Base-by-base conservation (phyloP, 2,888 invertebrate genomes). In the Amaurobius ferox region DNA sequence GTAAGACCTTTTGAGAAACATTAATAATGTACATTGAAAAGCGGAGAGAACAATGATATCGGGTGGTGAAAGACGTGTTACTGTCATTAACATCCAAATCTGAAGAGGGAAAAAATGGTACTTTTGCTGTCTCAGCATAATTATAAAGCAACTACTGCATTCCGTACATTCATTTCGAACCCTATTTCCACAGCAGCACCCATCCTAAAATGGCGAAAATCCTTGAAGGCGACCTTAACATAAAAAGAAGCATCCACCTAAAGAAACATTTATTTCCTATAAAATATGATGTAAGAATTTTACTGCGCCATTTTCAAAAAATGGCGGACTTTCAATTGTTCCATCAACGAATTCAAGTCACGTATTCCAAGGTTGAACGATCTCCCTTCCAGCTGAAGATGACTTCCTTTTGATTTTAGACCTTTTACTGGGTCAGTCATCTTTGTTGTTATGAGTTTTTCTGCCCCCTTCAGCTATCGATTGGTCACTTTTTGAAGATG, bases 291-390 rank as follows among this genome's bases (percentile, higher is more conserved):
- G 55, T 55, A 55, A 55, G 55, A 23, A 55, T 23, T 55, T 55
- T 55, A 55, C 23, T 55, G 55, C 55, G 55, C 55, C 55, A 55
- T 55, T 55, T 55, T 55, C 55, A 23, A 7, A 55, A 55, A 55
- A 55, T 55, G 55, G 55, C 23, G 55, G 55, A 55, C 55, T 55
- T 55, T 55, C 55, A 55, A 55, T 55, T 55, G 55, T 55, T 55
- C 55, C 55, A n/a, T 23, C 55, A 1, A 23, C 13, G 44, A 23
- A 23, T 55, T 55, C 55, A 2, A 55, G 55, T 55, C 55, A 55
- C 55, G 55, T 55, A 55, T 19, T 55, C 23, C 55, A 55, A 55
- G 55, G 55, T 55, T 55, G 55, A 55, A 55, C 55, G 55, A 55
- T 55, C 55, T 55, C 55, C n/a, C 19, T 55, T 55, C 55, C 23